phyloP scores from a whole-genome alignment of 2,797 vertebrate species.

The Acanthornis magna region DNA sequence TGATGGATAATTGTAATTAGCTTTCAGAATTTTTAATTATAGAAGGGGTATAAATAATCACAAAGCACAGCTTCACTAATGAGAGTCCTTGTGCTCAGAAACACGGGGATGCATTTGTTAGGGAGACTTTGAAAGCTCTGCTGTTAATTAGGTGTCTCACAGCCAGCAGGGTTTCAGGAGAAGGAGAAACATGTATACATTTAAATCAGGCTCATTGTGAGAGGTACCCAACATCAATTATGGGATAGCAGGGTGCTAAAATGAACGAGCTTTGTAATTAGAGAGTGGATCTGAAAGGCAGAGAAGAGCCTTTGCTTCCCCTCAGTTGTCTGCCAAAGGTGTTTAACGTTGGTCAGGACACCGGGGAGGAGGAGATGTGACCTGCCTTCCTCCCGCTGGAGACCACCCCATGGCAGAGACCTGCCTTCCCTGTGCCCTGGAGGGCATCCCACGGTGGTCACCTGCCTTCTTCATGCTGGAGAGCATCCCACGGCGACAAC shows the following conservation, averaged over 20 bases:
- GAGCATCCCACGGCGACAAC: rapidly evolving
- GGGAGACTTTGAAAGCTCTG: slow-evolving; percentile 67
- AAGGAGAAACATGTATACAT: slow-evolving; percentile 49
- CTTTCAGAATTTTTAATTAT: slow-evolving; percentile 79
- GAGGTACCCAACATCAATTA: slow-evolving; percentile 35
- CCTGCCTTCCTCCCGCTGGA: not conserved
- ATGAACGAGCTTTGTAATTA: not conserved
- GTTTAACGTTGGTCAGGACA: not conserved
- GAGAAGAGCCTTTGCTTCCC: not conserved
- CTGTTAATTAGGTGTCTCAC: slow-evolving; percentile 73
- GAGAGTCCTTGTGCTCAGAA: slow-evolving; percentile 68
- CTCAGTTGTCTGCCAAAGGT: not conserved
- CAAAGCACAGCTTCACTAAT: slow-evolving; percentile 70
- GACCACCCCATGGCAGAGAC: not conserved
- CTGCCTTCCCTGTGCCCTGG: not conserved
- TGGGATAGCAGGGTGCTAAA: slow-evolving; percentile 8
- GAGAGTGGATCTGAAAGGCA: not conserved
- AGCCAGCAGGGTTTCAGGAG: slow-evolving; percentile 54
- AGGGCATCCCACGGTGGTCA: not conserved
- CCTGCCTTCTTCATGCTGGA: rapidly evolving
- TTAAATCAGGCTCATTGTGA: slow-evolving; percentile 52
- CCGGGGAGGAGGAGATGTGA: not conserved
- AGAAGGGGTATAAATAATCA: slow-evolving; percentile 77
- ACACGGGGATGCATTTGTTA: slow-evolving; percentile 62
- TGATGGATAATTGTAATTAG: slow-evolving; percentile 79